Evolutionary conservation across 2,888 invertebrate species (phyloP).

Genomic region (Tricholauxania praeusta): DNA sequence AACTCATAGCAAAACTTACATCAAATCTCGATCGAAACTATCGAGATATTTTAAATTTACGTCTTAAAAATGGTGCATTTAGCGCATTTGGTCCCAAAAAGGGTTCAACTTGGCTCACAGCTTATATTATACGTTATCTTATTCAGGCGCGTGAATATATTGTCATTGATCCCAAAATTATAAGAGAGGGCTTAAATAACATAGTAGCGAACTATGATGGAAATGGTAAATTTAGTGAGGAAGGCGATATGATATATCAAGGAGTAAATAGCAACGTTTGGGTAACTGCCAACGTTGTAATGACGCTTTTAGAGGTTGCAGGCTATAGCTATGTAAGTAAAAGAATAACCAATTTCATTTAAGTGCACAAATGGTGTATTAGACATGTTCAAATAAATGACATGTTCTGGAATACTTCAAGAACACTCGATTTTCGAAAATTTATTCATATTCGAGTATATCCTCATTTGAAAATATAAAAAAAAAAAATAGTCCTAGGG

Average conservation of each 20-base stretch:
- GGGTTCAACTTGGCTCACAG: conserved; percentile 85
- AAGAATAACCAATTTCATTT: too few species aligned
- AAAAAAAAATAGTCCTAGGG: too few species aligned
- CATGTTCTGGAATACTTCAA: too few species aligned
- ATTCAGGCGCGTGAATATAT: conserved; percentile 77
- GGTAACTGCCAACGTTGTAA: conserved; percentile 81
- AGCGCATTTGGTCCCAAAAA: conserved; percentile 79
- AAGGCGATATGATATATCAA: conserved; percentile 78
- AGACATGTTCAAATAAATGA: too few species aligned
- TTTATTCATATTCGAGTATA: too few species aligned
- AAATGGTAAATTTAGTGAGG: conserved; percentile 84
- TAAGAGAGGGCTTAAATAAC: conserved; percentile 78
- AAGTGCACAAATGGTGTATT: too few species aligned
- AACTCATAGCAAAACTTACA: conserved; percentile 72
- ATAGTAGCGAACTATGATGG: conserved; percentile 76
- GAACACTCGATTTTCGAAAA: too few species aligned
- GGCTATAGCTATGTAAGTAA: too few species aligned
- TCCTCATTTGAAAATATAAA: too few species aligned
- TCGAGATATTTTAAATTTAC: conserved; percentile 90
- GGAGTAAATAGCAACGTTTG: conserved; percentile 76
- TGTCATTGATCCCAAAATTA: conserved; percentile 76
- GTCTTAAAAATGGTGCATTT: conserved; percentile 89
- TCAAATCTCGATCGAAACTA: conserved; percentile 83
- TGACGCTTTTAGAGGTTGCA: conserved; percentile 76
- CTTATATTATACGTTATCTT: conserved; percentile 83